These are phyloP conservation scores for Anolis apletophallus DNA, from an alignment of 2,797 vertebrate species.

Conservation along the genomic window DNA sequence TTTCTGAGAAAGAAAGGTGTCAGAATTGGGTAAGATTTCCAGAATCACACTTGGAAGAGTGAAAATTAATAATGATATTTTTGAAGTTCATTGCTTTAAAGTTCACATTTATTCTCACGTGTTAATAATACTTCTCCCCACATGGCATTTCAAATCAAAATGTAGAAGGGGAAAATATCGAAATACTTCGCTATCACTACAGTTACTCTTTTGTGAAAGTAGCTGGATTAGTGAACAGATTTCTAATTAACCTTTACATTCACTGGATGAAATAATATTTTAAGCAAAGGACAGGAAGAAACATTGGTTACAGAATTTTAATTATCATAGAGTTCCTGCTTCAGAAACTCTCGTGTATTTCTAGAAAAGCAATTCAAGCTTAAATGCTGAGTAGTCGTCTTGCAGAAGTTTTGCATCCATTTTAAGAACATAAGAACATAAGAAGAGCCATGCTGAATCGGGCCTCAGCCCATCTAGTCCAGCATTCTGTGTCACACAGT, in stretches of 20 bases:
- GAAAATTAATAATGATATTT: constrained; percentile 6
- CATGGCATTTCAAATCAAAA: constrained; percentile 35
- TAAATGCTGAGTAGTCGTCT: neutral
- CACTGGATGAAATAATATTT: constrained; percentile 18
- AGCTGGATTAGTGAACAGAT: constrained; percentile 26
- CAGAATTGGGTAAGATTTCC: neutral
- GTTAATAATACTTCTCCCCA: too few species aligned
- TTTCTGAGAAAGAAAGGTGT: neutral
- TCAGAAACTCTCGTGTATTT: constrained; percentile 9
- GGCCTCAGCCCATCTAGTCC: too few species aligned
- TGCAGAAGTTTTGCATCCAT: neutral
- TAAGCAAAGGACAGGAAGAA: constrained; percentile 37
- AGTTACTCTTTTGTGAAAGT: neutral
- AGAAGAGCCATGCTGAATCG: too few species aligned
- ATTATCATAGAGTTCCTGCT: constrained; percentile 26
- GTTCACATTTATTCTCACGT: too few species aligned
- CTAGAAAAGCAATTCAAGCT: neutral
- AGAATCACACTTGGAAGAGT: neutral
- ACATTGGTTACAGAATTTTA: constrained; percentile 26
- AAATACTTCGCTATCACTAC: constrained; percentile 27
- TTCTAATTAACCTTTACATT: constrained; percentile 44
- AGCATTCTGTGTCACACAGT: too few species aligned
- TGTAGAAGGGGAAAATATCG: constrained; percentile 34
- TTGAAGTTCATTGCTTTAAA: constrained; percentile 11
- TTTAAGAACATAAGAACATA: too few species aligned